phyloP scores from a whole-genome alignment of 2,888 invertebrate species.

The Leucoma salicis region DNA sequence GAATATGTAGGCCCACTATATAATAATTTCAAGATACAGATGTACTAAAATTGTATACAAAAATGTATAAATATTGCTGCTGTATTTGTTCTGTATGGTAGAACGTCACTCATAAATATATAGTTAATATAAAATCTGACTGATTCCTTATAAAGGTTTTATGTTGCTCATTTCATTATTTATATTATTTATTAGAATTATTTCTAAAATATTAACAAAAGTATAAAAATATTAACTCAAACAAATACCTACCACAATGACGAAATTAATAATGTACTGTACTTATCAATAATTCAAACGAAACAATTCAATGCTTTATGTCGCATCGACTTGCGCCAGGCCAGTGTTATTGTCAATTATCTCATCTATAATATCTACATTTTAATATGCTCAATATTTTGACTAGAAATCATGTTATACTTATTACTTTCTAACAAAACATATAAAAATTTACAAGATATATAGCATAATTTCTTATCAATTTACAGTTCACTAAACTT shows the following conservation, averaged over 20 bases:
- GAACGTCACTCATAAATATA: slow-evolving; percentile 22
- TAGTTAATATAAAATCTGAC: slow-evolving; percentile 28
- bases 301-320: slow-evolving; percentile 42
- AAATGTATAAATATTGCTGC: slow-evolving; percentile 54
- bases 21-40: slow-evolving; percentile 30
- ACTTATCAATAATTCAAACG: slow-evolving; percentile 63
- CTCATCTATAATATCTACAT: slow-evolving; percentile 75
- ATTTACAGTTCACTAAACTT: slow-evolving; percentile 75
- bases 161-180: slow-evolving; percentile 34
- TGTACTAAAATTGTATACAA: slow-evolving; percentile 48
- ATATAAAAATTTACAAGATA: slow-evolving; percentile 74
- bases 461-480: slow-evolving; percentile 76
- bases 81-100: slow-evolving; percentile 29
- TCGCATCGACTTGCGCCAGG: slow-evolving; percentile 50
- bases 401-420: slow-evolving; percentile 82
- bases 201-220: slow-evolving; percentile 55
- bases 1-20: slow-evolving; percentile 44
- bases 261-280: slow-evolving; percentile 58
- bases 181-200: slow-evolving; percentile 38
- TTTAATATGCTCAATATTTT: slow-evolving; percentile 81
- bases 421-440: slow-evolving; percentile 78
- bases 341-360: slow-evolving; percentile 81
- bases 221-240: slow-evolving; percentile 60
- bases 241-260: slow-evolving; percentile 52
- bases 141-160: slow-evolving; percentile 21